Evolutionary conservation across 2,888 invertebrate species (phyloP).

Genomic region (Nomada fucata): DNA sequence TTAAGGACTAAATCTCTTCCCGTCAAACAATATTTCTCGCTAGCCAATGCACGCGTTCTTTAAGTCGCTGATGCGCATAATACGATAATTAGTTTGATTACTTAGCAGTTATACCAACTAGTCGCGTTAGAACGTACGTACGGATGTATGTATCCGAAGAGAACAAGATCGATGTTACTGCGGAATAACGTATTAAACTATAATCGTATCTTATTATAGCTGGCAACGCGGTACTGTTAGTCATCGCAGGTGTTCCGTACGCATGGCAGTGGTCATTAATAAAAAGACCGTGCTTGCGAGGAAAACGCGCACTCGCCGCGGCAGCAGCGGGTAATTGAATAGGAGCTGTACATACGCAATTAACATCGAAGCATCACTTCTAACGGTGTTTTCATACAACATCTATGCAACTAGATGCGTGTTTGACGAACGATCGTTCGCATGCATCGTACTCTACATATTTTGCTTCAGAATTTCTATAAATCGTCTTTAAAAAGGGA

Average conservation of each 20-base stretch:
- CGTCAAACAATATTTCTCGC: too few species aligned
- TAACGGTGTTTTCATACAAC: conserved; percentile 10
- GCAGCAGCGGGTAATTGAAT: conserved; percentile 57
- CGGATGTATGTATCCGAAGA: not conserved
- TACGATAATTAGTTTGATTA: not conserved
- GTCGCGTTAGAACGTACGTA: not conserved
- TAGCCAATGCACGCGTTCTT: too few species aligned
- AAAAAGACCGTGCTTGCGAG: conserved; percentile 49
- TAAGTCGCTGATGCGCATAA: too few species aligned
- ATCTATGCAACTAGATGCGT: not conserved
- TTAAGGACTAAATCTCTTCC: too few species aligned
- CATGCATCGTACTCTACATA: too few species aligned
- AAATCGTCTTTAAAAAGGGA: too few species aligned
- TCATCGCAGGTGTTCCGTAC: conserved; percentile 67
- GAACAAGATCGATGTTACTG: conserved; percentile 20
- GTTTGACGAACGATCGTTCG: too few species aligned
- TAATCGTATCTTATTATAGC: conserved; percentile 43
- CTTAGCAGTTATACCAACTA: too few species aligned
- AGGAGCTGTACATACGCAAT: conserved; percentile 36
- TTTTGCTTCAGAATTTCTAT: too few species aligned
- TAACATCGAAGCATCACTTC: conserved; percentile 14
- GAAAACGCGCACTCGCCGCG: conserved; percentile 32
- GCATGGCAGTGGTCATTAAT: conserved; percentile 59
- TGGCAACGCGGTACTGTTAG: conserved; percentile 61
- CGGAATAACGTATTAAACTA: conserved; percentile 26